phyloP scores from a whole-genome alignment of 2,888 invertebrate species.

The Escarpia spicata region DNA sequence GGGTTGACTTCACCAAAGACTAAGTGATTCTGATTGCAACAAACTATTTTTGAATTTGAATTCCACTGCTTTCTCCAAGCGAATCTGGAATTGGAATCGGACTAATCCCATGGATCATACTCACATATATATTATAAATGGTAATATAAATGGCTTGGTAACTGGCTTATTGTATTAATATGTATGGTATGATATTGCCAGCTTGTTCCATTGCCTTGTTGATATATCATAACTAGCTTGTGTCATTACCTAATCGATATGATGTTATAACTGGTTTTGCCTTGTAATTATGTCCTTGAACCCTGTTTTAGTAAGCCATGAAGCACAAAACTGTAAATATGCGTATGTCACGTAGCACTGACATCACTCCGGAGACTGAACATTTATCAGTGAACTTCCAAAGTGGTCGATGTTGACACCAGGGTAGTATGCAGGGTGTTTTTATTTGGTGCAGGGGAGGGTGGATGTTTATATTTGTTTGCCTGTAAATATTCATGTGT shows the following conservation, averaged over 20 bases:
- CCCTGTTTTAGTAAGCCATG: not conserved
- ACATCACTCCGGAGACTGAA: not conserved
- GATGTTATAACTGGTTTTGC: not conserved
- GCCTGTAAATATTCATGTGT: not conserved
- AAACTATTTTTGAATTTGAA: not conserved
- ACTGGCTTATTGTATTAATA: not conserved
- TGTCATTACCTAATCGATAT: not conserved
- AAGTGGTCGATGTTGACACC: not conserved
- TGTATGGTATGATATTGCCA: not conserved
- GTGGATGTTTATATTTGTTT: not conserved
- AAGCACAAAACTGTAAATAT: not conserved
- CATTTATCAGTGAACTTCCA: not conserved
- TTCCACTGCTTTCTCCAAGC: not conserved
- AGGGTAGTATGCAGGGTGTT: not conserved
- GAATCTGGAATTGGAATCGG: not conserved
- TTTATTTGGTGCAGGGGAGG: not conserved
- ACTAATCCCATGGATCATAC: not conserved
- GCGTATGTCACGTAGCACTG: not conserved
- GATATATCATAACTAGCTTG: not conserved
- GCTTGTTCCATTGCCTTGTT: not conserved
- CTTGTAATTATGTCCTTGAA: not conserved
- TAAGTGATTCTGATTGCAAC: not conserved
- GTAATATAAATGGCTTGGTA: not conserved
- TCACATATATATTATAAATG: not conserved
- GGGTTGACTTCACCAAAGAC: not conserved